Conservation (phyloP, 2,113 vertebrate genomes). For the Galbula dea region DNA sequence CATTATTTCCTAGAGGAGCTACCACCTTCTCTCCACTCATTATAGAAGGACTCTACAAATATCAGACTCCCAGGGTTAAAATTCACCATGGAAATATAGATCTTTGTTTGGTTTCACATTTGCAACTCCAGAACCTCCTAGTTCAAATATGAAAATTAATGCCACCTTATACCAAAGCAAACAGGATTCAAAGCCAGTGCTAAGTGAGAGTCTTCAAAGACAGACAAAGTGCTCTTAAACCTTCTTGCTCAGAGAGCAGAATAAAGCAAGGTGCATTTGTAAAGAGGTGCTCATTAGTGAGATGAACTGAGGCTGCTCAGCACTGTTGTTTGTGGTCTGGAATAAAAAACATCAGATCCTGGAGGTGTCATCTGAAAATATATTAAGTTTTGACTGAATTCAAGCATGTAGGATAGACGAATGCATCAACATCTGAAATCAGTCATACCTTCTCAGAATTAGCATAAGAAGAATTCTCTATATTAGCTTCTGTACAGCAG, state of each 20-base stretch:
- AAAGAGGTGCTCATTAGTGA: not conserved
- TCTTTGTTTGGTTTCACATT: not conserved
- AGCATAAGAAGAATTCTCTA: not conserved
- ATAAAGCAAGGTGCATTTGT: not conserved
- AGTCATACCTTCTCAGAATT: not conserved
- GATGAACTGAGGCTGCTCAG: not conserved
- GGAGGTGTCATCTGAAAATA: not conserved
- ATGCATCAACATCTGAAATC: not conserved
- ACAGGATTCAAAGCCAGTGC: not conserved
- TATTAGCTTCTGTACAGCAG: not conserved
- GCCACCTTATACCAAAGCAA: not conserved
- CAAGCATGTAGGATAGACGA: not conserved
- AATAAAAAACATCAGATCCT: not conserved
- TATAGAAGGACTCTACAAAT: not conserved
- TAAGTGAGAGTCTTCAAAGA: not conserved
- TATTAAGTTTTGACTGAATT: not conserved
- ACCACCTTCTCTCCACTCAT: not conserved
- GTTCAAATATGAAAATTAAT: slow-evolving; percentile 5
- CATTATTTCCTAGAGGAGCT: not conserved
- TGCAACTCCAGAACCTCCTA: not conserved
- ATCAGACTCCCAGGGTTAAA: not conserved
- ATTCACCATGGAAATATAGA: not conserved
- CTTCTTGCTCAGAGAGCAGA: not conserved
- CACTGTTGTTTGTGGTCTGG: not conserved
- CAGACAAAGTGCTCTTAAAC: not conserved